Evolutionary conservation across 2,797 vertebrate genomes (phyloP).

Genomic region (Bradypus variegatus): DNA sequence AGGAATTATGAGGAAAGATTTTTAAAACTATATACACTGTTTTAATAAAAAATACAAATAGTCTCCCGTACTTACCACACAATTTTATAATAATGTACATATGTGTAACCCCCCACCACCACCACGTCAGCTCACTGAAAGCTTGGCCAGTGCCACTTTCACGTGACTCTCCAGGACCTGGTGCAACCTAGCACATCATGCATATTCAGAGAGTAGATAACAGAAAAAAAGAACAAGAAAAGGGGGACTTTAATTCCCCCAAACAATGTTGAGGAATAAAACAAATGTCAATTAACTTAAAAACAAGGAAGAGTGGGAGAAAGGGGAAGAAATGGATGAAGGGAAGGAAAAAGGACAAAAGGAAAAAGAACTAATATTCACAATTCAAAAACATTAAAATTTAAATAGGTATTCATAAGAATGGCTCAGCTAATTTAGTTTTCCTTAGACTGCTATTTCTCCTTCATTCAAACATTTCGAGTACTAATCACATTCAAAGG

Average conservation of each 20-base stretch:
- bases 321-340: not conserved
- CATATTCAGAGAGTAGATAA: not conserved
- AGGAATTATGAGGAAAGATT: not conserved
- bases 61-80: not conserved
- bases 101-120: not conserved
- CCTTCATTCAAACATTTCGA: not conserved
- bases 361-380: not conserved
- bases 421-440: constrained; percentile 7
- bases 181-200: not conserved
- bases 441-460: not conserved
- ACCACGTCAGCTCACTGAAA: not conserved
- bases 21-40: not conserved
- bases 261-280: not conserved
- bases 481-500: not conserved
- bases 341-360: not conserved
- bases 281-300: not conserved
- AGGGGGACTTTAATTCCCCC: not conserved
- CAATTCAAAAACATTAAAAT: constrained; percentile 20
- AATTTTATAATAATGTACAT: not conserved
- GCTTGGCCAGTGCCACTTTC: not conserved
- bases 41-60: not conserved
- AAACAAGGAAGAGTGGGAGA: not conserved
- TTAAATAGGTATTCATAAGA: constrained; percentile 1
- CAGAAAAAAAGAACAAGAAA: not conserved
- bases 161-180: not conserved